Percentiles rank a stretch among this genome's conserved stretches.
Conservation (phyloP, 1,140 invertebrate species). For the Diorhabda sublineata region DNA sequence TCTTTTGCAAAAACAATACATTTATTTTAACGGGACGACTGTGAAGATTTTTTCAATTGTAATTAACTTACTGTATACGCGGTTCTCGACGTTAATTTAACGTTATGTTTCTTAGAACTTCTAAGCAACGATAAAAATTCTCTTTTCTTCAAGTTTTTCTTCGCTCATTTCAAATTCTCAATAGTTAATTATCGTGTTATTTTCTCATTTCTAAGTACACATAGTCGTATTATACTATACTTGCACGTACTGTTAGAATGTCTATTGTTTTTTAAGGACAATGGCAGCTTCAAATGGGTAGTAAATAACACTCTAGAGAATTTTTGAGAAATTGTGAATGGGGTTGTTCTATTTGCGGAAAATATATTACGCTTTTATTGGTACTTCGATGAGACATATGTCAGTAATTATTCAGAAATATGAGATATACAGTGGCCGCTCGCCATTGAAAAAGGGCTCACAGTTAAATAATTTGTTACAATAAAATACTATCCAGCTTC, state of each 20-base stretch:
- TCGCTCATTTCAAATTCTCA: background rate
- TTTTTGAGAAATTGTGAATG: background rate
- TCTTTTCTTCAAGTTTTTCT: background rate
- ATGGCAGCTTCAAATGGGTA: background rate
- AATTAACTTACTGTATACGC: conserved; percentile 1
- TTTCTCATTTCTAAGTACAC: background rate
- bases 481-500: too few species aligned
- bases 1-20: background rate
- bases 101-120: background rate
- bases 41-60: background rate
- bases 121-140: conserved; percentile 1
- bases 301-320: background rate
- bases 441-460: too few species aligned
- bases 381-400: too few species aligned
- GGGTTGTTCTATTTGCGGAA: background rate
- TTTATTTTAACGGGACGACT: background rate
- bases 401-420: too few species aligned
- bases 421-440: too few species aligned
- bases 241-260: background rate
- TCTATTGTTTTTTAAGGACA: conserved; percentile 2
- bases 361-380: too few species aligned
- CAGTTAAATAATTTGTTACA: too few species aligned
- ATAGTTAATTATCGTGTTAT: background rate
- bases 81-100: background rate
- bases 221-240: conserved; percentile 1